Evolutionary conservation across 2,113 vertebrate genomes (phyloP).

Genomic region (Brachionichthys hirsutus): DNA sequence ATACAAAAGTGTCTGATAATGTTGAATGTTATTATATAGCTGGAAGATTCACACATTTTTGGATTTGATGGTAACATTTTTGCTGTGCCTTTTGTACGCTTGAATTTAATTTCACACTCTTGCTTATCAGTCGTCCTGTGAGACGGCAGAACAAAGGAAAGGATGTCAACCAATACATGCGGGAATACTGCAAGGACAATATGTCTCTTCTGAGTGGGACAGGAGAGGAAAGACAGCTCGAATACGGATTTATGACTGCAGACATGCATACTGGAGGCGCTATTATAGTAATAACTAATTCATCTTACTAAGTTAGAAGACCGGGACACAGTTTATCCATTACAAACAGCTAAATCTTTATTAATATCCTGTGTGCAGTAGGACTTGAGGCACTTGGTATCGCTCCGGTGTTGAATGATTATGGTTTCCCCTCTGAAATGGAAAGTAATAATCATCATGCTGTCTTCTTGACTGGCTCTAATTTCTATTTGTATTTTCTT

Average conservation of each 20-base stretch:
- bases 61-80: too few species aligned
- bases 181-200: background rate
- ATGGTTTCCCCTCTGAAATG: background rate
- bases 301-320: background rate
- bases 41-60: too few species aligned
- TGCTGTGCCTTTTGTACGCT: too few species aligned
- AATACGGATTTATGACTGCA: background rate
- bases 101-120: too few species aligned
- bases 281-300: background rate
- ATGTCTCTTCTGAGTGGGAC: background rate
- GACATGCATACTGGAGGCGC: background rate
- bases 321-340: background rate
- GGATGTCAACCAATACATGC: too few species aligned
- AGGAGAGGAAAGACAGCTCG: background rate
- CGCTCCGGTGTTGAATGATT: background rate
- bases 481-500: slow-evolving; percentile 16
- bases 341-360: background rate
- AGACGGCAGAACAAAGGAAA: too few species aligned
- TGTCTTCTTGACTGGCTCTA: background rate
- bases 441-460: background rate
- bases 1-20: too few species aligned
- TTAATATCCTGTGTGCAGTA: background rate
- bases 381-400: background rate
- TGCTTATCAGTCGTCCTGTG: too few species aligned
- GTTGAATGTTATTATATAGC: too few species aligned